Percentiles rank a stretch among this genome's conserved stretches.
Evolutionary conservation across 2,113 vertebrate genomes (phyloP).

Genomic region (Centropus bengalensis): DNA sequence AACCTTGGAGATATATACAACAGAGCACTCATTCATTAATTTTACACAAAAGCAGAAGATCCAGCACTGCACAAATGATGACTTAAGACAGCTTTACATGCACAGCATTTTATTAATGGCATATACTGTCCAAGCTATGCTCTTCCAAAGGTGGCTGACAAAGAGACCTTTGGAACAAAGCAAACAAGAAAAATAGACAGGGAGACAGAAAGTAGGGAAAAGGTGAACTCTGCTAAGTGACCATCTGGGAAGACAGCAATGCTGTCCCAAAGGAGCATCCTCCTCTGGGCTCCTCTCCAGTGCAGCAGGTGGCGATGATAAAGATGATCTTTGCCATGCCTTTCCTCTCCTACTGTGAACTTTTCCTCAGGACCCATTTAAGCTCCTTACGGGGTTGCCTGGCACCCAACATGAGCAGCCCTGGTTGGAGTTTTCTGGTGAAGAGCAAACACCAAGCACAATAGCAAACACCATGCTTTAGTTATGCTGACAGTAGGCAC

Average conservation of each 20-base stretch:
- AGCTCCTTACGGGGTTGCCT: no score
- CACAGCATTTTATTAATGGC: not conserved
- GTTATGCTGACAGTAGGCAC: not conserved
- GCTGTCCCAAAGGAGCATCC: not conserved
- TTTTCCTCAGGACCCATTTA: not conserved
- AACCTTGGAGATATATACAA: not conserved
- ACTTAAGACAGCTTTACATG: not conserved
- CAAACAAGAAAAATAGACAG: not conserved
- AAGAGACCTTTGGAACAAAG: not conserved
- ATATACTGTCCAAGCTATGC: not conserved
- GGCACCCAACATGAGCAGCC: not conserved
- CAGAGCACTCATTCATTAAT: not conserved
- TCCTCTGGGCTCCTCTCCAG: not conserved
- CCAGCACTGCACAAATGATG: not conserved
- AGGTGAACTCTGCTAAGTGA: not conserved
- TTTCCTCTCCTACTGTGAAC: not conserved
- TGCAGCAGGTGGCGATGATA: not conserved
- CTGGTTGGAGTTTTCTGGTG: not conserved
- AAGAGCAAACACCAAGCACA: not conserved
- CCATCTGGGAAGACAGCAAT: not conserved
- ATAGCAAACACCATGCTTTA: not conserved
- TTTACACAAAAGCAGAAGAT: not conserved
- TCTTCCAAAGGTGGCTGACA: not conserved
- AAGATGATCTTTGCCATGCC: not conserved
- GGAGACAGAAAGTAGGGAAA: not conserved